Conservation (phyloP, 2,113 vertebrate genomes). For the Columbina picui region DNA sequence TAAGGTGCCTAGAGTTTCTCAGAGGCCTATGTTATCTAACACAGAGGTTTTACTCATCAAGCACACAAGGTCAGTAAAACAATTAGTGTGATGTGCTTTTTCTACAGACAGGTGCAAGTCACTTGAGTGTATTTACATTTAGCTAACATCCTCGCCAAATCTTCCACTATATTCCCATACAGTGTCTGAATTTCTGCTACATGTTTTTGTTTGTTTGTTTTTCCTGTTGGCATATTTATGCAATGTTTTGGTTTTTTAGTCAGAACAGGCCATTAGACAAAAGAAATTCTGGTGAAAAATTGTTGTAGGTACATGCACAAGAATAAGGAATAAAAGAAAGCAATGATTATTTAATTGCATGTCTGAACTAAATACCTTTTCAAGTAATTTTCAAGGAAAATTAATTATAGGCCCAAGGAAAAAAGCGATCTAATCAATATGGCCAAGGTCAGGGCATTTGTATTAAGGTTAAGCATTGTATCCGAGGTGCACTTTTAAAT, state of each 20-base stretch:
- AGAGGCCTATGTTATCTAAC: too few relatives aligned
- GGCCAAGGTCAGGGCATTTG: not conserved
- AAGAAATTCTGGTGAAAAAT: not conserved
- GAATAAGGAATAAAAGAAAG: not conserved
- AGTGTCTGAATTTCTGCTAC: not conserved
- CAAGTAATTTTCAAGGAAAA: not conserved
- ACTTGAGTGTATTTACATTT: too few relatives aligned
- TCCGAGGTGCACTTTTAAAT: not conserved
- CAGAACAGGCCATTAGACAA: not conserved
- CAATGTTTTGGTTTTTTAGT: not conserved
- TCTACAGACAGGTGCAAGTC: too few relatives aligned
- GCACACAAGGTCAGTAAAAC: too few relatives aligned
- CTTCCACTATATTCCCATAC: too few relatives aligned
- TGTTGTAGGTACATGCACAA: not conserved
- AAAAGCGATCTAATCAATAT: not conserved
- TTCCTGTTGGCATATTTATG: not conserved
- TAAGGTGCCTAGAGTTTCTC: too few relatives aligned
- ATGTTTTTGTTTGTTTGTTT: fast-evolving
- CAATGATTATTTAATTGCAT: not conserved
- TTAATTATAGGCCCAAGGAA: not conserved
- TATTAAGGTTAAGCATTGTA: not conserved
- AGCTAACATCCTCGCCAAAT: too few relatives aligned
- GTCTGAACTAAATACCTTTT: not conserved
- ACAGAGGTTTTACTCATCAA: too few relatives aligned
- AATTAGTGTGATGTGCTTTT: too few relatives aligned